A percentile compares a stretch with the other conserved stretches of the same genome.
Evolutionary conservation across 1,140 invertebrate genomes (phyloP).

Genomic region (Trissolcus basalis): DNA sequence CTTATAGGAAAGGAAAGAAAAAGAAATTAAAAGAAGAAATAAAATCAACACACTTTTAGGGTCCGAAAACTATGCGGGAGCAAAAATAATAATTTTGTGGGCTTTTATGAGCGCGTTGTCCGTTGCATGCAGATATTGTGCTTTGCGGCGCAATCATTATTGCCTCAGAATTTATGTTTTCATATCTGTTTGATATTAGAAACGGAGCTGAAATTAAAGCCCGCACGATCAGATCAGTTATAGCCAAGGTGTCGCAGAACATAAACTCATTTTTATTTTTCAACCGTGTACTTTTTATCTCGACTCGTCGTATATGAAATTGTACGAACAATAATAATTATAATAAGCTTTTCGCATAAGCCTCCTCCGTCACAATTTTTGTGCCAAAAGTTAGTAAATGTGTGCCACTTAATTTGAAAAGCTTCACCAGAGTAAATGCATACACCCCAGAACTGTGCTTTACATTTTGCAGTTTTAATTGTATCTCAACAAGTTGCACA

Average conservation of each 20-base stretch:
- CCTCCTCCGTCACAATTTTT: too few species aligned
- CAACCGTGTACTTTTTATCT: slow-evolving; percentile 16
- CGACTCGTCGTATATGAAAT: slow-evolving; percentile 1
- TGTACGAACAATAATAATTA: background rate
- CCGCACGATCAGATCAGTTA: slow-evolving; percentile 23
- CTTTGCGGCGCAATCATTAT: slow-evolving; percentile 33
- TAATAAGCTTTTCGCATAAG: too few species aligned
- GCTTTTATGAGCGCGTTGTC: slow-evolving; percentile 34
- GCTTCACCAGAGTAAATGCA: too few species aligned
- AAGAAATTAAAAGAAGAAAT: too few species aligned
- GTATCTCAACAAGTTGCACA: too few species aligned
- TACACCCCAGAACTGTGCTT: too few species aligned
- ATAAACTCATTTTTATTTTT: slow-evolving; percentile 38
- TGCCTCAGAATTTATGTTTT: slow-evolving; percentile 29
- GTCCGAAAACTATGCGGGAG: background rate
- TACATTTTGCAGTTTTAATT: too few species aligned
- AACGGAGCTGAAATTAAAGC: slow-evolving; percentile 28
- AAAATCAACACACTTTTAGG: too few species aligned
- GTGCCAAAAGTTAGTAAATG: too few species aligned
- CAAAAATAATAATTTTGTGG: slow-evolving; percentile 20
- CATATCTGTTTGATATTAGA: slow-evolving; percentile 39
- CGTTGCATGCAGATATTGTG: slow-evolving; percentile 34
- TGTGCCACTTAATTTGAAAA: too few species aligned
- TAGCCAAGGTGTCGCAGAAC: slow-evolving; percentile 22
- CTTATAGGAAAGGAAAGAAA: too few species aligned